Evolutionary conservation across 2,888 invertebrate genomes (phyloP), one percentile per base, ranked within the genome.

Genomic region (Andrena marginata): DNA sequence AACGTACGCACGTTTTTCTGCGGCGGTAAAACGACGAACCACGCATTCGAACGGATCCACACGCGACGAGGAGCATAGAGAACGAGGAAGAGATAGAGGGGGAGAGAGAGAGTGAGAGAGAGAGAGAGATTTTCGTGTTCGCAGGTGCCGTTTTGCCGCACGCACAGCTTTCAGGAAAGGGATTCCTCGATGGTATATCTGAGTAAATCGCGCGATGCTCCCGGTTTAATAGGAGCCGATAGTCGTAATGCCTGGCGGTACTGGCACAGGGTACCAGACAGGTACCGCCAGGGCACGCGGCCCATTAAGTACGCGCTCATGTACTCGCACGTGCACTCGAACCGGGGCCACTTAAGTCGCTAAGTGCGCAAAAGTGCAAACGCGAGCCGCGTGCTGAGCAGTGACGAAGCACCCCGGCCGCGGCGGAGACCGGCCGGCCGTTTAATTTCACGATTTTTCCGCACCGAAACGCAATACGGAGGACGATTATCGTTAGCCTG

Each of bases 171-270:
- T 49, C 75, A 29, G 51, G 48, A 72, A 76, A 68, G 48, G 60
- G 49, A 54, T 67, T 26, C 59, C 20, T 20, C 42, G n/a, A 63
- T n/a, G 71, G 31, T 59, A 48, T 42, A 67, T 63, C 70, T 62
- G 65, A 80, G 77, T 78, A 62, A 72, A 80, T 68, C 79, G 69
- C 65, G 70, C 69, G 80, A 82, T 82, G 69, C 74, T 67, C 54
- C 65, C 70, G 60, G 81, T 80, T 82, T 82, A 82, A 82, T 82
- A 71, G 82, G 51, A 75, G 63, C 63, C 72, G 82, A 76, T 76
- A 71, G 68, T 82, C 82, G 80, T 82, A 82, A 82, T 82, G 63
- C 71, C 56, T 68, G 59, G 13, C 56, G 69, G 68, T 68, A 64
- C 67, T 51, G 69, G 60, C 29, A 33, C 75, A 49, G 65, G 26